Evolutionary conservation across 2,113 vertebrate genomes (phyloP), one percentile per base, ranked within the genome.

Genomic region (Cephalopterus ornatus): DNA sequence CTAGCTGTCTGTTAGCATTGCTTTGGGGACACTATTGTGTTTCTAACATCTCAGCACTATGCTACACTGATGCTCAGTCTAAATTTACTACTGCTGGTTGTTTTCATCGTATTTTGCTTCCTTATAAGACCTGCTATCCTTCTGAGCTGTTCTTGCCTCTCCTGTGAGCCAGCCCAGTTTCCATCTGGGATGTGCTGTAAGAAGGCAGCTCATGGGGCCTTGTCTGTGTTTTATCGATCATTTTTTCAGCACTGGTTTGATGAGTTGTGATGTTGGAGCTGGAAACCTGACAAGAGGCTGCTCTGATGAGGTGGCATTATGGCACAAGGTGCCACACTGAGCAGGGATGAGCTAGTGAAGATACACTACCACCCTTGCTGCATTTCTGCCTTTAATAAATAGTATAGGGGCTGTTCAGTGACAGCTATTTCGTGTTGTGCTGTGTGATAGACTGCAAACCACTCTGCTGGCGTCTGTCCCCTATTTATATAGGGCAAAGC

Each of bases 191-290:
- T 1, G 1, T 56, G 30, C 86, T 37, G 2, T 42, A 27, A 50
- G 39, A 30, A 16, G 5, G 56, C 61, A 47, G 47, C n/a, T 78
- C 16, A 0, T 20, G 22, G 28, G 17, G 39, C 52, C 49, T 62
- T 0, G 0, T 44, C 63, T 66, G 59, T 2, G 0, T 59, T 85
- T 85, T 35, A 33, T 6, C 2, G 2, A 33, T 78, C 1, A 1
- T 41, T 53, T 3, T 49, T 76, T 37, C 49, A 23, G 37, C 8
- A 1, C 26, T 3, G 1, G 6, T 41, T 88, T 28, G 7, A 22
- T 44, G 62, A 71, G 30, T 6, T 47, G 73, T 47, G 65, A n/a
- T 7, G 1, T 1, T 24, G 41, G 28, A 32, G 32, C 52, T 86
- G 44, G 66, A 53, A 47, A 14, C 7, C 17, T 16, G 7, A 11